Conservation (phyloP, 2,113 vertebrate species). For the Oriolus oriolus region DNA sequence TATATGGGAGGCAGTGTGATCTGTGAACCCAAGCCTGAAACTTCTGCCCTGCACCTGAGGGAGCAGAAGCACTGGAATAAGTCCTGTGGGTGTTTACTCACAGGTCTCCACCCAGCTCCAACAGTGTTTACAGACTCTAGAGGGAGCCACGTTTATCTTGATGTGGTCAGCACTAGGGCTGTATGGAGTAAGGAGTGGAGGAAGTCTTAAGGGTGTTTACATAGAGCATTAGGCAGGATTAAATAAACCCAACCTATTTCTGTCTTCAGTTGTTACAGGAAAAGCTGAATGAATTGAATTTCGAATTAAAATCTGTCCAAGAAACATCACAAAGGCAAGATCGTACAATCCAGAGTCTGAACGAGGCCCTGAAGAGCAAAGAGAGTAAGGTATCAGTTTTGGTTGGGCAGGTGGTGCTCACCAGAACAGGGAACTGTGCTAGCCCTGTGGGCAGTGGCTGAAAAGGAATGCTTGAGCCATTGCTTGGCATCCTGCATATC, state of each 20-base stretch:
- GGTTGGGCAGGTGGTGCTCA: neutral
- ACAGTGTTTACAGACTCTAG: neutral
- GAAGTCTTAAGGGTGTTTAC: neutral
- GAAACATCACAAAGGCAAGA: conserved; percentile 82
- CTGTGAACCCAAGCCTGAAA: neutral
- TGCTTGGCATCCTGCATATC: neutral
- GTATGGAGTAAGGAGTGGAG: neutral
- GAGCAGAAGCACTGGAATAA: neutral
- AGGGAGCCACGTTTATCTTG: neutral
- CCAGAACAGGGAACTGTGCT: neutral
- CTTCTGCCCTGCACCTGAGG: neutral
- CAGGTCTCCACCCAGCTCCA: neutral
- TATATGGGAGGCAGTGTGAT: neutral
- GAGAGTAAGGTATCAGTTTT: conserved; percentile 81
- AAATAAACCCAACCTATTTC: neutral
- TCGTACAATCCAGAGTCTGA: conserved; percentile 79
- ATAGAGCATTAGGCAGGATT: neutral
- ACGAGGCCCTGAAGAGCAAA: conserved; percentile 77
- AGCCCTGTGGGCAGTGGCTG: neutral
- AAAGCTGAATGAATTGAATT: conserved; percentile 79
- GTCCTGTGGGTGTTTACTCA: neutral
- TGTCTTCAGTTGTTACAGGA: conserved; percentile 83
- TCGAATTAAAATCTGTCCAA: conserved; percentile 74
- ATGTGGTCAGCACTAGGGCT: neutral
- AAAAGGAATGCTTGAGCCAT: neutral